Base-by-base conservation (phyloP, 1,140 invertebrate genomes). In the Drosophila ambigua region DNA sequence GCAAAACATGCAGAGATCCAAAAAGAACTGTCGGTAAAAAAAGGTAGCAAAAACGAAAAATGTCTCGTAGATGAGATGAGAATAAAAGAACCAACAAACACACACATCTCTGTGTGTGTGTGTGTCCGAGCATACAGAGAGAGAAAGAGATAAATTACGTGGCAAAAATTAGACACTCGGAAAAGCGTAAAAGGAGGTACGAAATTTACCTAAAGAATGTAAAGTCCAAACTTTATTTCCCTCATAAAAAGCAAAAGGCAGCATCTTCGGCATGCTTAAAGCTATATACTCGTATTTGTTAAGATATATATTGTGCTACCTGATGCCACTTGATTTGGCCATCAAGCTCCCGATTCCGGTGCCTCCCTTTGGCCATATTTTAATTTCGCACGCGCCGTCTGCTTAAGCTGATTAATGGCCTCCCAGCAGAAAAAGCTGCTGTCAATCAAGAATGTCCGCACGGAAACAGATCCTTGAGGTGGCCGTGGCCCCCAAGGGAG, bases 341-440 rank as follows among this genome's bases (percentile, higher is more conserved):
- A 39, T 39, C 35, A 39, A 35, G 31, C 9, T 4, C 2, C 35
- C 35, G 35, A 39, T 39, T 39, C 35, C 11, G 35, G 23, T 16
- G 31, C 46, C 43, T n/a, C 49, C 31, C 44, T 41, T 31, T 24
- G 55, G 52, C 50, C 46, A 78, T 76, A 78, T 78, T 78, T 78
- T 78, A 78, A 78, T 78, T 78, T 78, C 59, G 76, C 76, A 78
- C 67, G 76, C 72, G 72, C 76, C 76, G 76, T 67, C 76, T 78
- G 76, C 62, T 78, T 76, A 78, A 78, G 76, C 76, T 78, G 76
- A 78, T 78, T 78, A 78, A 78, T 78, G 76, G 67, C 72, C 61
- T 65, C 72, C 72, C 35, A 75, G 67, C 67, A 78, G 66, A 43
- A 24, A 71, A 72, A 76, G 72, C 66, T 66, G 46, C 76, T 78